Percentiles rank a stretch among this genome's conserved stretches.
Evolutionary conservation across 2,113 vertebrate genomes (phyloP).

Genomic region (Perognathus longimembris): DNA sequence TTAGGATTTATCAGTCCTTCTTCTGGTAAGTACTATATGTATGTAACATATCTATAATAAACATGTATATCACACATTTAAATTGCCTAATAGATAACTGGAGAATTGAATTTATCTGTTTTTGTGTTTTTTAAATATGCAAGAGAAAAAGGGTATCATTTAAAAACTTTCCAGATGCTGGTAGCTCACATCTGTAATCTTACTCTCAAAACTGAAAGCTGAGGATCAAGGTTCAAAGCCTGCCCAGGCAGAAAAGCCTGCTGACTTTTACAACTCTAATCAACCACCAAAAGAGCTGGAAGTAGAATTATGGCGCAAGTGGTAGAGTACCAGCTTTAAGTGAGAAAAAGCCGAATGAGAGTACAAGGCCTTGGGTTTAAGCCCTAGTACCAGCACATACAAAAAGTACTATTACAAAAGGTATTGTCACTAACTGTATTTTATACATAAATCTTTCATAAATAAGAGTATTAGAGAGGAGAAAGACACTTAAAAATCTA

Average conservation of each 20-base stretch:
- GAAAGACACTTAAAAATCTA: not conserved
- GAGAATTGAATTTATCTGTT: not conserved
- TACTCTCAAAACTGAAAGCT: too few relatives aligned
- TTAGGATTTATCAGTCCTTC: not conserved
- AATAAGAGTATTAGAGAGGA: not conserved
- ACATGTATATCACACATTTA: not conserved
- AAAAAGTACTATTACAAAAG: conserved; percentile 20
- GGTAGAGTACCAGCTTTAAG: too few relatives aligned
- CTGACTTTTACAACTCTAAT: too few relatives aligned
- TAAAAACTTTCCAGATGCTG: not conserved
- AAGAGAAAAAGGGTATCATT: not conserved
- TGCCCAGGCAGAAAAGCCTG: too few relatives aligned
- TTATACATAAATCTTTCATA: conserved; percentile 16
- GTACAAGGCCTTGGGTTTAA: too few relatives aligned
- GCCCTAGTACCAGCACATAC: too few relatives aligned
- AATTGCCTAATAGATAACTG: not conserved
- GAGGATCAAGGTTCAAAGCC: too few relatives aligned
- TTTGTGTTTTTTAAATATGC: conserved; percentile 27
- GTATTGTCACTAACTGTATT: not conserved
- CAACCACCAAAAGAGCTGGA: too few relatives aligned
- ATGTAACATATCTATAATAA: not conserved
- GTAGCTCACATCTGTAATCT: too few relatives aligned
- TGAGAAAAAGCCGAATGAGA: too few relatives aligned
- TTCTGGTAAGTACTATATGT: not conserved
- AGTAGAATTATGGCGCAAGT: too few relatives aligned